Evolutionary conservation across 2,113 vertebrate species (phyloP), one percentile per base, ranked within the genome.

Genomic region (Xiphophorus maculatus): DNA sequence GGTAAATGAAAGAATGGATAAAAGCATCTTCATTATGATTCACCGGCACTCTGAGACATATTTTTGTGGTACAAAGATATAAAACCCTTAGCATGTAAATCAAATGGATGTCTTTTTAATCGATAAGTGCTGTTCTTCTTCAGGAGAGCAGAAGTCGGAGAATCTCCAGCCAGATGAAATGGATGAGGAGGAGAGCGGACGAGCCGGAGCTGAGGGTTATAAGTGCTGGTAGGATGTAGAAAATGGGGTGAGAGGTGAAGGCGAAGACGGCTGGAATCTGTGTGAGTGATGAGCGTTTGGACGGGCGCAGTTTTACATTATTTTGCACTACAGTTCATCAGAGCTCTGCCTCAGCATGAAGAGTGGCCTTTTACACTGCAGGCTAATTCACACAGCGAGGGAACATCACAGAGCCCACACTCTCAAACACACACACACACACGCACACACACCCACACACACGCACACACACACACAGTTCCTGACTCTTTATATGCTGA

Each of bases 311-410:
- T 74, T 81, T 80, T 65, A 74, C 74, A 66, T 84, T 63, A 87
- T 89, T 87, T 90, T 84, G 85, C 1, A 66, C 87, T 85, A 86
- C 80, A 89, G 76, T 76, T 89, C 89, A 90, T 89, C 87, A 87
- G 87, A 89, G 87, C 73, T 86, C 67, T 84, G 91, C 82, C 81
- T 86, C 62, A 2, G 79, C 13, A 29, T 86, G 88, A 91, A 77
- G 78, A 80, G 79, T 84, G 82, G 86, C 81, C 88, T 81, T 58
- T 81, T 84, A 85, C 76, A 76, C 69, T 3, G 33, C 68, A 29
- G 84, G 75, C 71, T 86, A 78, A 84, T 81, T 89, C 77, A 72
- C 80, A 81, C 71, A 79, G 79, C 4, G 32, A 80, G 81, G 84
- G 75, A 62, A 81, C 69, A 64, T 77, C 72, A 10, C 80, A 68